Conservation (phyloP, 1,140 invertebrate species). For the Semibalanus balanoides region DNA sequence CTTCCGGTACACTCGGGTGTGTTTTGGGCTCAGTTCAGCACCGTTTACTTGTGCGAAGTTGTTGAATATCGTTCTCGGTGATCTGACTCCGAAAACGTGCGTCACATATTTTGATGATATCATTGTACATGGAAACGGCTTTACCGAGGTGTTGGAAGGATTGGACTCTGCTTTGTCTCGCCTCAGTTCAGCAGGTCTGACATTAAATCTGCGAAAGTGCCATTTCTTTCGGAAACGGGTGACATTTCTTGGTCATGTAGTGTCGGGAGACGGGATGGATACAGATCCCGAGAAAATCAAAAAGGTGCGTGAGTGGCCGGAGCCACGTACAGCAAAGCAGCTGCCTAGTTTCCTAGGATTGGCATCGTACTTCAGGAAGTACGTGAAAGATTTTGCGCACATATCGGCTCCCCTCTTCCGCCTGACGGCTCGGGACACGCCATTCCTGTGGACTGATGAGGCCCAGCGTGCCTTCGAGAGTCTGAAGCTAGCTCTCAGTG, state of each 20-base stretch:
- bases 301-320: not conserved
- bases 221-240: not conserved
- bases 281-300: not conserved
- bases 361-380: not conserved
- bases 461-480: not conserved
- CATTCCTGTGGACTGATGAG: not conserved
- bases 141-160: not conserved
- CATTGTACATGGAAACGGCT: not conserved
- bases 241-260: not conserved
- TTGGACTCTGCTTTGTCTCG: not conserved
- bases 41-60: too few relatives aligned
- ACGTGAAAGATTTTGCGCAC: not conserved
- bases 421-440: not conserved
- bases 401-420: not conserved
- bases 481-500: not conserved
- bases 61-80: too few relatives aligned
- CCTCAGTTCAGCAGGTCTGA: not conserved
- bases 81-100: too few relatives aligned
- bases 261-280: not conserved
- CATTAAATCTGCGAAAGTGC: not conserved
- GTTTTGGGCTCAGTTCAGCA: too few relatives aligned
- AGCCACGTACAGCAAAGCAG: not conserved
- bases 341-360: not conserved
- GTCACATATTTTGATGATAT: too few relatives aligned
- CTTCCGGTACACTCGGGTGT: too few relatives aligned